Conservation (phyloP, 2,113 vertebrate genomes). For the Myanophis thanlyinensis region DNA sequence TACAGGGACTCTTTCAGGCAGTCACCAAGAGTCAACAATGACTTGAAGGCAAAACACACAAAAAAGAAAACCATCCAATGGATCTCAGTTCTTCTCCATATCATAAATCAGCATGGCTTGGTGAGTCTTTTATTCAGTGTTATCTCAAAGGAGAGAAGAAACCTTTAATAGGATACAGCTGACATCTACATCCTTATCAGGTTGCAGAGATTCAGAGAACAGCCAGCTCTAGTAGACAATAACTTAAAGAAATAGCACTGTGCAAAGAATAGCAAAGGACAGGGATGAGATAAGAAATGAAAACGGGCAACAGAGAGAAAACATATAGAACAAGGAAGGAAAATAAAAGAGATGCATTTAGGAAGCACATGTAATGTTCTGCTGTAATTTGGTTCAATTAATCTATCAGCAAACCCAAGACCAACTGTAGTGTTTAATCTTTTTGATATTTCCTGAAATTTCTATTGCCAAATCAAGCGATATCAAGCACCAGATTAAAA, state of each 20-base stretch:
- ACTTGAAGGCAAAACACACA: background rate
- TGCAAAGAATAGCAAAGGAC: background rate
- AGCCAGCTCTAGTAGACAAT: background rate
- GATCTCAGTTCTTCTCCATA: background rate
- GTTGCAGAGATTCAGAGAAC: background rate
- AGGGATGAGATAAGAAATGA: background rate
- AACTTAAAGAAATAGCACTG: background rate
- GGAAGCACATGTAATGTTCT: background rate
- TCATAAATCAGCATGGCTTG: background rate
- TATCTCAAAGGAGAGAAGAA: background rate
- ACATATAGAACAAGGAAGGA: background rate
- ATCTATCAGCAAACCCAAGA: slow-evolving; percentile 27
- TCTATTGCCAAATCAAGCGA: background rate
- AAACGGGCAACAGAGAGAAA: background rate
- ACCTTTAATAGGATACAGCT: background rate
- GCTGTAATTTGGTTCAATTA: slow-evolving; percentile 31
- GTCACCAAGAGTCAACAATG: background rate
- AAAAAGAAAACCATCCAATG: background rate
- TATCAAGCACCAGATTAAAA: background rate
- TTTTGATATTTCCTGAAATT: slow-evolving; percentile 19
- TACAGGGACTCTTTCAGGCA: background rate
- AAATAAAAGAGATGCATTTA: background rate
- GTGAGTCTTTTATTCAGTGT: background rate
- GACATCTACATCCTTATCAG: slow-evolving; percentile 1
- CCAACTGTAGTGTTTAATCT: slow-evolving; percentile 9